Conservation (phyloP, 1,140 invertebrate species). For the Eubasilissa regina region DNA sequence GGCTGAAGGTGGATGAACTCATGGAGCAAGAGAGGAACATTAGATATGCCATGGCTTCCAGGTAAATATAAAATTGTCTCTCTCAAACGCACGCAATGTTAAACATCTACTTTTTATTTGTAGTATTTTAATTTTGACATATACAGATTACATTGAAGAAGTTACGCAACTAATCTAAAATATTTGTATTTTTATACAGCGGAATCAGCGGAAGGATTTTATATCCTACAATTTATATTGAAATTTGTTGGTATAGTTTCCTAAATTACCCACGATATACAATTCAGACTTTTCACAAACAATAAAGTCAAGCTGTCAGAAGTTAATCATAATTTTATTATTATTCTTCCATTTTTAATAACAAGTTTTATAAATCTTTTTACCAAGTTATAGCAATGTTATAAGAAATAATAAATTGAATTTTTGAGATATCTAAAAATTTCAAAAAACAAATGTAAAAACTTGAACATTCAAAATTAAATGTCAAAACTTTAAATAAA, state of each 20-base stretch:
- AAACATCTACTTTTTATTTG: not conserved
- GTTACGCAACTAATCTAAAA: not conserved
- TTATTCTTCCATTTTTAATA: not conserved
- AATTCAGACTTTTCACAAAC: not conserved
- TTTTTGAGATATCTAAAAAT: too few relatives aligned
- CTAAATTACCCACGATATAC: too few relatives aligned
- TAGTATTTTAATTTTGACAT: not conserved
- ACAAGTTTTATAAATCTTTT: too few relatives aligned
- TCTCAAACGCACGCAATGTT: not conserved
- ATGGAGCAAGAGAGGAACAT: slow-evolving; percentile 94
- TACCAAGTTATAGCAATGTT: too few relatives aligned
- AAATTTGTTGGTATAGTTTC: not conserved
- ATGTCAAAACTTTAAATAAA: too few relatives aligned
- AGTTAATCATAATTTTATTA: not conserved
- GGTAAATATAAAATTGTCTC: slow-evolving; percentile 60
- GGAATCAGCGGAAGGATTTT: not conserved
- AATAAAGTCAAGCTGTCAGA: too few relatives aligned
- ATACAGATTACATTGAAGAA: not conserved
- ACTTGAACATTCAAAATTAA: too few relatives aligned
- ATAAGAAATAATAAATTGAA: too few relatives aligned
- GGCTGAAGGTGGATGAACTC: slow-evolving; percentile 95
- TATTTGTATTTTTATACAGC: not conserved
- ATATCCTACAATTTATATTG: not conserved
- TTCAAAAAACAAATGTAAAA: too few relatives aligned
- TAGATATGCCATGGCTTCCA: slow-evolving; percentile 87